Conservation (phyloP, 2,888 invertebrate genomes). For the Ormyrus pomaceus region DNA sequence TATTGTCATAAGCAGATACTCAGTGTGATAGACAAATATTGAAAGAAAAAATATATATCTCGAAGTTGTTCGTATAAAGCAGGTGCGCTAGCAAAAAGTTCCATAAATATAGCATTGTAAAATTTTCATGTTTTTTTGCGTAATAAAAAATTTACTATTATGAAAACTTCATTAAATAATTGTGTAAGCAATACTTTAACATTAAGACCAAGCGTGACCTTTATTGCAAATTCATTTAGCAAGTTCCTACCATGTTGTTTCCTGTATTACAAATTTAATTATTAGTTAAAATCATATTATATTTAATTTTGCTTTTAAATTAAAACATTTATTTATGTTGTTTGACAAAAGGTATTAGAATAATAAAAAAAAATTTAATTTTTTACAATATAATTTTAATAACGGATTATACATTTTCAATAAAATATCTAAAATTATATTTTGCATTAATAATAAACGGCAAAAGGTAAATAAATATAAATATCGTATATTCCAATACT, state of each 20-base stretch:
- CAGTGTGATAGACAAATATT: slow-evolving; percentile 53
- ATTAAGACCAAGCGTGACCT: slow-evolving; percentile 9
- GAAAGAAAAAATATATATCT: slow-evolving; percentile 47
- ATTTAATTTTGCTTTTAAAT: slow-evolving; percentile 25
- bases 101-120: slow-evolving; percentile 51
- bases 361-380: slow-evolving; percentile 32
- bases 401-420: slow-evolving; percentile 45
- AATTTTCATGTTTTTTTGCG: slow-evolving; percentile 51
- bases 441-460: slow-evolving; percentile 29
- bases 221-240: slow-evolving; percentile 24
- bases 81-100: slow-evolving; percentile 50
- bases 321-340: slow-evolving; percentile 34
- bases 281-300: slow-evolving; percentile 9
- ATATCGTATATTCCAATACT: slow-evolving; percentile 48
- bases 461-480: slow-evolving; percentile 48
- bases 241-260: slow-evolving; percentile 44
- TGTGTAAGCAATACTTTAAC: slow-evolving; percentile 9
- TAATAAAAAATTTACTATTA: slow-evolving; percentile 54
- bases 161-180: slow-evolving; percentile 37
- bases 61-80: slow-evolving; percentile 45
- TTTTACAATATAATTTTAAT: slow-evolving; percentile 50
- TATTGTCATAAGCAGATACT: slow-evolving; percentile 54
- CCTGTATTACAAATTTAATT: slow-evolving; percentile 18
- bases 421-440: slow-evolving; percentile 46
- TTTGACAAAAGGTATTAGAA: slow-evolving; percentile 31